Evolutionary conservation across 2,113 vertebrate species (phyloP), one percentile per base, ranked within the genome.

Genomic region (Chionis minor): DNA sequence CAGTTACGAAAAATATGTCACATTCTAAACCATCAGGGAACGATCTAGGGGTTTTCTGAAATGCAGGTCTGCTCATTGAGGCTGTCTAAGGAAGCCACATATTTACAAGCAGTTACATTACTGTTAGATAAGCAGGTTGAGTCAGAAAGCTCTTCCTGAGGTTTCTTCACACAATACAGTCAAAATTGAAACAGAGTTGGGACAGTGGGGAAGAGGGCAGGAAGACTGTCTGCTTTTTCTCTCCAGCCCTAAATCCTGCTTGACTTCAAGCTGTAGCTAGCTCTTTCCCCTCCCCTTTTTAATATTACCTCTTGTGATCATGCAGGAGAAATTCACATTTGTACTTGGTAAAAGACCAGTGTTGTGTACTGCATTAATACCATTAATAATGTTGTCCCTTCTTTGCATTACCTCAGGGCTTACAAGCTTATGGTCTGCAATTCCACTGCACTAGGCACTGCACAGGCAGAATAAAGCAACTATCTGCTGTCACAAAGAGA

Each of bases 381-480:
- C 54, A 38, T 38, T 38, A 38, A 38, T 38, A 45, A 2, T 51
- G 28, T 33, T 24, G 20, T 45, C 17, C n/a, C 24, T 65, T 71
- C 12, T 92, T 72, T 86, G 49, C 62, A 73, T 72, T 49, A 65
- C 55, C 78, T 75, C 56, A 22, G 30, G 52, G 21, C 28, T 87
- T 62, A 52, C 1, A 1, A 92, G 49, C 14, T 77, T 54, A 40
- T 8, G 21, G 55, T 14, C 35, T 3, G 4, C 0, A 1, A 78
- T 51, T 88, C 63, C 23, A 45, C 40, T 35, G 38, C 1, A 4
- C 12, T 28, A 73, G 51, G 58, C 62, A 24, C 35, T 67, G 78
- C 27, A 67, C 6, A 35, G 49, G 28, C 47, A 92, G 73, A 67
- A 71, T 42, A 83, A 78, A 75, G 66, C 52, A 83, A 73, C 12